Evolutionary conservation across 2,888 invertebrate genomes (phyloP), one percentile per base, ranked within the genome.

Genomic region (Chouioia cunea): DNA sequence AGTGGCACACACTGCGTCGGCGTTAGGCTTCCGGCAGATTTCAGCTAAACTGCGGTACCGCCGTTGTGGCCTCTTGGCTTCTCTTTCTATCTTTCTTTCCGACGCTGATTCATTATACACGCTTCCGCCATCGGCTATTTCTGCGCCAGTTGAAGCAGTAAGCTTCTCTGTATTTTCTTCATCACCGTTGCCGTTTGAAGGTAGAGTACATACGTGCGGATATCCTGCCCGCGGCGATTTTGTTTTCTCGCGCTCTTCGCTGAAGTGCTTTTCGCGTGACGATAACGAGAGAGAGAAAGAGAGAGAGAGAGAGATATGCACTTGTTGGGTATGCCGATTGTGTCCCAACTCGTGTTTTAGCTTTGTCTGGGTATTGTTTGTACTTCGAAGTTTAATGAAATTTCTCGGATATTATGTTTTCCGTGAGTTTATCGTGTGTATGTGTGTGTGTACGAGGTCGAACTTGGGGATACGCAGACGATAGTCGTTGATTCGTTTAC

Each of bases 41-140:
- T 57, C 70, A 60, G 74, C 72, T 67, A 16, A 76, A 75, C 74
- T 73, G 73, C 74, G 1, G 4, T 36, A 74, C 73, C 74, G 73
- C 57, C 67, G 70, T n/a, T n/a, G n/a, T n/a, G n/a, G n/a, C n/a
- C 70, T 70, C 72, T 58, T 58, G 67, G 59, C 63, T 71, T 58
- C 66, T 58, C 56, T 12, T 50, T 20, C 50, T n/a, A 50, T 15
- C 48, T 16, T 4, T 4, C 48, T n/a, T n/a, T 4, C 4, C 15
- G 27, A 23, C 62, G 62, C 50, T 20, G 64, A 64, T 64, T 64
- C 64, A 23, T 56, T 64, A 52, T 43, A 46, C 52, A n/a, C 62
- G 46, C 43, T 54, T 46, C 46, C 60, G 50, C 27, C 23, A 8
- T 12, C 27, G 48, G 23, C 22, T 60, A 63, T 63, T 53, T 44